A percentile compares a stretch with the other conserved stretches of the same genome.
These are phyloP conservation scores for Liodrosophila aerea DNA, from an alignment of 2,888 invertebrate species.

Conservation along the genomic window DNA sequence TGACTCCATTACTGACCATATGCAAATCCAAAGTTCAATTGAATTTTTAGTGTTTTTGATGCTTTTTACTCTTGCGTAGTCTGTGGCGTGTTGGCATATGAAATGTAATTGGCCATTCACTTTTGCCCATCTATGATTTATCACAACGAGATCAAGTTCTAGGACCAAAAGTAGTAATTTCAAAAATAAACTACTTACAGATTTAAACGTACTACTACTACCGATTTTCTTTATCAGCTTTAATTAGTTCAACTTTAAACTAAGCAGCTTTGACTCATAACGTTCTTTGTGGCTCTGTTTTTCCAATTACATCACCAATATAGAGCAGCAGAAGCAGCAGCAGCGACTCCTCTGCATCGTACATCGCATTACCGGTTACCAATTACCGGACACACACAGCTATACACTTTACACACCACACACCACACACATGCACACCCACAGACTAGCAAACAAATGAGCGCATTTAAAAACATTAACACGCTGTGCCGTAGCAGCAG, in stretches of 20 bases:
- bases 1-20: constrained; percentile 14
- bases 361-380: constrained; percentile 62
- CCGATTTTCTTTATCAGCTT: not conserved
- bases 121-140: constrained; percentile 22
- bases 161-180: too few relatives aligned
- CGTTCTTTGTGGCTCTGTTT: not conserved
- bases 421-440: constrained; percentile 9
- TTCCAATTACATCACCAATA: constrained; percentile 33
- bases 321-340: constrained; percentile 8
- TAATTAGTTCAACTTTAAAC: not conserved
- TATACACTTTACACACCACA: constrained; percentile 10
- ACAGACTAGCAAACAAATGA: constrained; percentile 48
- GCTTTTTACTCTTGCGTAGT: constrained; percentile 36
- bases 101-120: constrained; percentile 28
- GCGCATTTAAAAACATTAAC: constrained; percentile 71
- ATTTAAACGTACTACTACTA: too few relatives aligned
- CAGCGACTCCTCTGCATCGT: constrained; percentile 16
- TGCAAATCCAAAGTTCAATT: constrained; percentile 52
- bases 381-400: constrained; percentile 51
- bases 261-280: not conserved
- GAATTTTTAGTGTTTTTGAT: constrained; percentile 45
- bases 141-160: constrained; percentile 15
- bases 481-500: constrained; percentile 29
- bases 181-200: too few relatives aligned
- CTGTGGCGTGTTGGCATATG: constrained; percentile 33